A percentile compares a stretch with the other conserved stretches of the same genome.
These are phyloP conservation scores for Megaptera novaeangliae DNA, from an alignment of 2,113 vertebrate genomes.

Conservation along the genomic window DNA sequence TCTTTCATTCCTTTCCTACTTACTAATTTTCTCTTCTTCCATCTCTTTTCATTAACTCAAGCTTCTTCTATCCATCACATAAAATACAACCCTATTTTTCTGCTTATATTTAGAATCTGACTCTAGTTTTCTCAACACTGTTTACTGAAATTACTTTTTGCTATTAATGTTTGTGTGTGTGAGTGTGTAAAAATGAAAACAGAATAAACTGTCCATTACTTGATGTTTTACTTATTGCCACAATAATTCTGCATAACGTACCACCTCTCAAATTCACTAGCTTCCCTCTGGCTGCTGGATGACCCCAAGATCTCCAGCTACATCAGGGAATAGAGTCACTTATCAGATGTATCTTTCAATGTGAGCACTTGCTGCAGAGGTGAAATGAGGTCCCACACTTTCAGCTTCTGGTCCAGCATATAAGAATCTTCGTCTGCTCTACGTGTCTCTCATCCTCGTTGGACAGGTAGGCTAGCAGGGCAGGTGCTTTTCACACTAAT, in stretches of 20 bases:
- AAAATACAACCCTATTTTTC: neutral
- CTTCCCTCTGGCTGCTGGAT: neutral
- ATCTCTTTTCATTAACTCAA: neutral
- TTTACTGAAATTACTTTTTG: neutral
- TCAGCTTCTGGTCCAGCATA: no score
- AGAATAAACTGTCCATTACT: neutral
- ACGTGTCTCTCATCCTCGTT: neutral
- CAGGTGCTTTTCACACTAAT: neutral
- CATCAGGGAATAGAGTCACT: neutral
- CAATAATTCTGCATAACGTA: neutral
- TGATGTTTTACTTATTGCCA: neutral
- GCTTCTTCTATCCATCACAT: neutral
- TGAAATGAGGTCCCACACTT: neutral
- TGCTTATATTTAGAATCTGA: neutral
- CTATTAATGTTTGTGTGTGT: neutral
- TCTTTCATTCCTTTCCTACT: neutral
- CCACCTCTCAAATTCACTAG: neutral
- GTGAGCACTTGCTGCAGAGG: no score
- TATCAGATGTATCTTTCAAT: neutral
- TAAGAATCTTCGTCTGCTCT: neutral
- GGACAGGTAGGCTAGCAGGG: accelerated
- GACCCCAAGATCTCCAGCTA: neutral
- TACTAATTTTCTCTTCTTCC: neutral
- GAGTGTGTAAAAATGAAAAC: neutral
- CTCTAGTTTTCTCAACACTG: neutral